Conservation (phyloP, 2,113 vertebrate species). For the Alouatta palliata region DNA sequence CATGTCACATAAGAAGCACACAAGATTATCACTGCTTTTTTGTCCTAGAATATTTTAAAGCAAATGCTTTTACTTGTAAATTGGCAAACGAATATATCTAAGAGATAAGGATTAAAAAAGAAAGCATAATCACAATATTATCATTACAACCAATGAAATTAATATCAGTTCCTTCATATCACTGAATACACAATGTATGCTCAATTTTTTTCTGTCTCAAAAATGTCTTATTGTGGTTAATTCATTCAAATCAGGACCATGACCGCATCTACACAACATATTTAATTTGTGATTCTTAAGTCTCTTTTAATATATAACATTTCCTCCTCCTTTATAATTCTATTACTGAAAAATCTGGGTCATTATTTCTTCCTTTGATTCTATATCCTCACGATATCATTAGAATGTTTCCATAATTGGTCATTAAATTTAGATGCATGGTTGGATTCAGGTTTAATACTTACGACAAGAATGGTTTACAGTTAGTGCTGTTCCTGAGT, state of each 20-base stretch:
- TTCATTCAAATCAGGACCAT: not conserved
- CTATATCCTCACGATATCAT: not conserved
- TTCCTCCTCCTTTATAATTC: not conserved
- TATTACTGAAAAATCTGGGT: not conserved
- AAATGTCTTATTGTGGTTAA: not conserved
- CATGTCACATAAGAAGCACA: not conserved
- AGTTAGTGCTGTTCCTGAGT: not conserved
- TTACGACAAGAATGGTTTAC: not conserved
- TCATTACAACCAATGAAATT: not conserved
- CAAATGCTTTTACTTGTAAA: not conserved
- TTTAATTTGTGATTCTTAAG: not conserved
- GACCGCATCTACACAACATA: not conserved
- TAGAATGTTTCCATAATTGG: not conserved
- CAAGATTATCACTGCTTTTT: not conserved
- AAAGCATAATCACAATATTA: not conserved
- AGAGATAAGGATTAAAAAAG: not conserved
- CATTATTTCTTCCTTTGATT: not conserved
- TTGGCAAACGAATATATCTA: not conserved
- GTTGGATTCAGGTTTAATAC: not conserved
- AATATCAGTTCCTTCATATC: not conserved
- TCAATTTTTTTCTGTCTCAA: not conserved
- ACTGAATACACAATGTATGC: not conserved
- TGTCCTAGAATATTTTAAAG: not conserved
- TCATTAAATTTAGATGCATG: slow-evolving; percentile 2
- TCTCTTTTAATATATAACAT: not conserved